A percentile compares a stretch with the other conserved stretches of the same genome.
Evolutionary conservation across 2,888 invertebrate species (phyloP).

Genomic region (Baronia brevicornis): DNA sequence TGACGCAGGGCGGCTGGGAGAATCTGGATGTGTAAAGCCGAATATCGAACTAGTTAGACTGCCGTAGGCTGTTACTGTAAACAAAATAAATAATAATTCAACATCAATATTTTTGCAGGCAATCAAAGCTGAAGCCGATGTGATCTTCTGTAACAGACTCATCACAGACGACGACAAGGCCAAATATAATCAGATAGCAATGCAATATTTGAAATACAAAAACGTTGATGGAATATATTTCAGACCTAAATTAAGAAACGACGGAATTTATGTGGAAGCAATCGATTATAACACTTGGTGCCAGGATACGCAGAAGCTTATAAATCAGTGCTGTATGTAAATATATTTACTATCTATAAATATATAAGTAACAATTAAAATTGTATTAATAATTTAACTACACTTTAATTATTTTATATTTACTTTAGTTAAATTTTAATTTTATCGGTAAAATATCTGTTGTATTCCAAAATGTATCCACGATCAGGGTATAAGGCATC

Average conservation of each 20-base stretch:
- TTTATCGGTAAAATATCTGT: not conserved
- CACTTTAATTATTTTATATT: not conserved
- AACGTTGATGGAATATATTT: slow-evolving; percentile 39
- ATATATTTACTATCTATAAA: not conserved
- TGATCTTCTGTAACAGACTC: slow-evolving; percentile 85
- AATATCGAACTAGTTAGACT: not conserved
- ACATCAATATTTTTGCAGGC: slow-evolving; percentile 59
- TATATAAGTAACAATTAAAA: no score
- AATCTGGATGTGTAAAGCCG: no score
- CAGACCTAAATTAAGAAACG: slow-evolving; percentile 38
- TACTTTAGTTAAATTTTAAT: not conserved
- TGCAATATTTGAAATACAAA: slow-evolving; percentile 48
- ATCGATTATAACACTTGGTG: slow-evolving; percentile 77
- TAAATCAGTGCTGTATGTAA: slow-evolving; percentile 79
- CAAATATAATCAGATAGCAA: slow-evolving; percentile 79
- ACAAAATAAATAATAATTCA: not conserved
- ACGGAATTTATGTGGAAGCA: slow-evolving; percentile 55
- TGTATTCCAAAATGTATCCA: no score
- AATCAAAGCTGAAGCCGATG: slow-evolving; percentile 82
- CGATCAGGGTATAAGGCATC: no score
- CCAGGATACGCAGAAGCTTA: slow-evolving; percentile 76
- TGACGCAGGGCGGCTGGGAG: not conserved
- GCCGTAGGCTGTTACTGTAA: slow-evolving; percentile 37
- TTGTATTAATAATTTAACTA: no score
- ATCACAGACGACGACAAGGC: slow-evolving; percentile 78